Evolutionary conservation across 2,888 invertebrate genomes (phyloP).

Genomic region (Drosophila engyochracea): DNA sequence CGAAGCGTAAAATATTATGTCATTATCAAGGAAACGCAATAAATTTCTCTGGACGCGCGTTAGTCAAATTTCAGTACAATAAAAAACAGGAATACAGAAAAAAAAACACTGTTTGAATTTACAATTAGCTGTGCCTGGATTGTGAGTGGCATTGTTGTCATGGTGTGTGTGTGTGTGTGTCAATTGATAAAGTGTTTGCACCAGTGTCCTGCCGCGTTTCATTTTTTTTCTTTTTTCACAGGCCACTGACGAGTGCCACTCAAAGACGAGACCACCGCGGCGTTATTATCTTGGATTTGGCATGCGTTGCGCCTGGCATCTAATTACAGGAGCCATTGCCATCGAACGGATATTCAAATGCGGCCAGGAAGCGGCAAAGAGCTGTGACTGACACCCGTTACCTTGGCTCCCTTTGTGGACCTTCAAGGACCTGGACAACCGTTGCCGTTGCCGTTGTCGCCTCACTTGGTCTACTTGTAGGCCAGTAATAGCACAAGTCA

Average conservation of each 20-base stretch:
- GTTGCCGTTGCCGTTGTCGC: slow-evolving; percentile 11
- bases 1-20: slow-evolving; percentile 83
- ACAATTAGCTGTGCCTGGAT: slow-evolving; percentile 75
- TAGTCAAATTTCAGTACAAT: slow-evolving; percentile 72
- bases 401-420: slow-evolving; percentile 49
- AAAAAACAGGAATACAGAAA: slow-evolving; percentile 23
- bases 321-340: slow-evolving; percentile 69
- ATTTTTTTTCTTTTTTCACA: slow-evolving; percentile 50
- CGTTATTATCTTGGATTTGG: slow-evolving; percentile 76
- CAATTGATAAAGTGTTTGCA: slow-evolving; percentile 74
- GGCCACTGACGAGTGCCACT: slow-evolving; percentile 77
- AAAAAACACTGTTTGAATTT: slow-evolving; percentile 71
- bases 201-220: slow-evolving; percentile 71
- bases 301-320: slow-evolving; percentile 73
- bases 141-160: slow-evolving; percentile 61
- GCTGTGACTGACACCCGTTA: slow-evolving; percentile 76
- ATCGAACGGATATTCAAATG: slow-evolving; percentile 60
- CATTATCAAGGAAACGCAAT: slow-evolving; percentile 81
- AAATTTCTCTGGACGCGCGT: slow-evolving; percentile 68
- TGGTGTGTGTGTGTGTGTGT: slow-evolving; percentile 64
- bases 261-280: slow-evolving; percentile 72
- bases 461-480: slow-evolving; percentile 24
- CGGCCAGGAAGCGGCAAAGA: slow-evolving; percentile 29
- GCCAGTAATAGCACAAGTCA: slow-evolving; percentile 69
- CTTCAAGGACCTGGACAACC: slow-evolving; percentile 53